phyloP scores from a whole-genome alignment of 2,888 invertebrate genomes.

The Philereme transversata region DNA sequence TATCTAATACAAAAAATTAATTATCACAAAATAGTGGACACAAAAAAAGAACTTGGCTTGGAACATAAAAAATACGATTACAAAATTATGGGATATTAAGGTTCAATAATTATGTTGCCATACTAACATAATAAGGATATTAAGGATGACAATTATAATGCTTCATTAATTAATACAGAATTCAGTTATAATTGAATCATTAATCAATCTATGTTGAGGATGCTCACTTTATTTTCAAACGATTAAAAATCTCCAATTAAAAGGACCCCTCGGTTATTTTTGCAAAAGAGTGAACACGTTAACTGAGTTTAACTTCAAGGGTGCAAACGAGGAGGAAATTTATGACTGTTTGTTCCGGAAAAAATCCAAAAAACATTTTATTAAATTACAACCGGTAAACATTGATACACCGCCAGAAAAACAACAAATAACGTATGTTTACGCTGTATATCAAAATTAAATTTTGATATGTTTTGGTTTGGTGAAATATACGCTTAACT shows the following conservation, averaged over 20 bases:
- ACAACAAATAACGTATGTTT: conserved; percentile 37
- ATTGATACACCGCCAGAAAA: conserved; percentile 39
- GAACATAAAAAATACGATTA: no score
- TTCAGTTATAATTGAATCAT: conserved; percentile 48
- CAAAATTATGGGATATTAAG: no score
- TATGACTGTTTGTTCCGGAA: conserved; percentile 39
- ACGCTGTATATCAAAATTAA: conserved; percentile 35
- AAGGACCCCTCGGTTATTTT: conserved; percentile 40
- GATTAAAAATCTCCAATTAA: conserved; percentile 51
- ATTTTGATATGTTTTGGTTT: conserved; percentile 22
- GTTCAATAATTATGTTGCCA: not conserved
- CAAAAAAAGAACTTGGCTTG: no score
- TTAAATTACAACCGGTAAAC: conserved; percentile 41
- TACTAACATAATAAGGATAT: no score
- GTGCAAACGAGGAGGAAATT: conserved; percentile 38
- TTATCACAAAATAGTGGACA: no score
- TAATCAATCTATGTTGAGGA: conserved; percentile 45
- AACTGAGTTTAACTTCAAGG: conserved; percentile 36
- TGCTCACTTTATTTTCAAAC: conserved; percentile 46
- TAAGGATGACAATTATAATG: conserved; percentile 15
- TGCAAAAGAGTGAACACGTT: conserved; percentile 27
- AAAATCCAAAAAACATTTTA: conserved; percentile 37
- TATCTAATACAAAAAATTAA: no score
- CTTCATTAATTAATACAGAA: conserved; percentile 31
- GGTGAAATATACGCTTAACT: conserved; percentile 1